Evolutionary conservation across 2,797 vertebrate genomes (phyloP).

Genomic region (Graptemys geographica): DNA sequence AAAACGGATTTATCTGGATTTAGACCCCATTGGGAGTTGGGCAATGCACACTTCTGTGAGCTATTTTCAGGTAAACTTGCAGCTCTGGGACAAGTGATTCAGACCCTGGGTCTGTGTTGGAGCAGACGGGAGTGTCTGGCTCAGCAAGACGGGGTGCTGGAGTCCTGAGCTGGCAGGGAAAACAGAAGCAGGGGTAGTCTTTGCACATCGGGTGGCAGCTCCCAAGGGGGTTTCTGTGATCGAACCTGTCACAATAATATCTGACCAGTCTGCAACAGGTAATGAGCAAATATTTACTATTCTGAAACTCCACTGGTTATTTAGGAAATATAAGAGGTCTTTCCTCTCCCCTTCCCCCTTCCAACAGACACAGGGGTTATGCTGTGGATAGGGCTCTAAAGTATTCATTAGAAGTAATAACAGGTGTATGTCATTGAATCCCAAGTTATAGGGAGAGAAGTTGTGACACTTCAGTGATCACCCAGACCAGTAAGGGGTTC

Average conservation of each 20-base stretch:
- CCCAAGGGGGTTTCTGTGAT: too few species aligned
- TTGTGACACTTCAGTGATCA: not conserved
- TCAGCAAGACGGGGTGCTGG: too few species aligned
- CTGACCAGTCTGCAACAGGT: not conserved
- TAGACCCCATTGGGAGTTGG: too few species aligned
- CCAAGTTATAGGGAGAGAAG: not conserved
- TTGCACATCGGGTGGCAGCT: too few species aligned
- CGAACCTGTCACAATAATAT: not conserved
- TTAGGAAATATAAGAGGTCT: not conserved
- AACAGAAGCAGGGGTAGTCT: too few species aligned
- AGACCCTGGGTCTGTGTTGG: too few species aligned
- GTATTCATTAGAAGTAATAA: not conserved
- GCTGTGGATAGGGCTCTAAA: not conserved
- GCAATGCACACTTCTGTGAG: too few species aligned
- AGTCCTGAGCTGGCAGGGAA: too few species aligned
- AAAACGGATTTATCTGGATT: too few species aligned
- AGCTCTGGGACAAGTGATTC: too few species aligned
- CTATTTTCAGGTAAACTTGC: too few species aligned
- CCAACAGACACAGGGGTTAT: not conserved
- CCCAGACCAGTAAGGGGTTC: not conserved
- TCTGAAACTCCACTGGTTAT: not conserved
- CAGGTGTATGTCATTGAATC: not conserved
- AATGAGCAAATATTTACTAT: not conserved
- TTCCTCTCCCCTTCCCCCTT: not conserved
- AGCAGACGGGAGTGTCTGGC: too few species aligned